Evolutionary conservation across 2,888 invertebrate species (phyloP).

Genomic region (Lithophane leautieri): DNA sequence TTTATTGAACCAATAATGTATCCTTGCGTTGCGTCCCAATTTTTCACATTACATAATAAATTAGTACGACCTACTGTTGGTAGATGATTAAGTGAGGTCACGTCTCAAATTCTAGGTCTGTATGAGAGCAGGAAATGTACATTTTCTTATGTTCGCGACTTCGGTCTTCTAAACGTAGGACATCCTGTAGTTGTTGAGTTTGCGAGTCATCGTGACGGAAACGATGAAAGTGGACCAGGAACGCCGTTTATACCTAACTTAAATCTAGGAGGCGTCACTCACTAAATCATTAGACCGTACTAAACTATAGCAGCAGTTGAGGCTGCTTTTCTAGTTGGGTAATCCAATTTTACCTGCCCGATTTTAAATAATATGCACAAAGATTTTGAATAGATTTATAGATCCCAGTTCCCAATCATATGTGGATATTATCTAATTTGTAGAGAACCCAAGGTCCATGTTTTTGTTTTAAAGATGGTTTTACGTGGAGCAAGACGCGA

Average conservation of each 20-base stretch:
- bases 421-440: neutral
- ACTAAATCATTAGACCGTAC: neutral
- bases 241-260: slow-evolving; percentile 67
- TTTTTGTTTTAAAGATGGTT: neutral
- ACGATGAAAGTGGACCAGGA: slow-evolving; percentile 73
- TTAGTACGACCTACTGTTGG: slow-evolving; percentile 73
- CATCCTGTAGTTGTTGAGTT: slow-evolving; percentile 72
- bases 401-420: neutral
- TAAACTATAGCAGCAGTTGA: neutral
- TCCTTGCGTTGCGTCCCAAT: slow-evolving; percentile 42
- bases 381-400: neutral
- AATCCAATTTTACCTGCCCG: neutral
- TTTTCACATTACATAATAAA: slow-evolving; percentile 56
- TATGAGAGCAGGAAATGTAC: slow-evolving; percentile 79
- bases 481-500: neutral
- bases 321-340: neutral
- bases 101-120: slow-evolving; percentile 75
- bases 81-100: slow-evolving; percentile 79
- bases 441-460: neutral
- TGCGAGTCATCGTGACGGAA: slow-evolving; percentile 70
- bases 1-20: slow-evolving; percentile 39
- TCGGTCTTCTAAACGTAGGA: slow-evolving; percentile 72
- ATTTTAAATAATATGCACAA: neutral
- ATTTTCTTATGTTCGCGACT: slow-evolving; percentile 76
- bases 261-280: slow-evolving; percentile 53